Base-by-base conservation (phyloP, 2,113 vertebrate genomes). In the Suncus etruscus region DNA sequence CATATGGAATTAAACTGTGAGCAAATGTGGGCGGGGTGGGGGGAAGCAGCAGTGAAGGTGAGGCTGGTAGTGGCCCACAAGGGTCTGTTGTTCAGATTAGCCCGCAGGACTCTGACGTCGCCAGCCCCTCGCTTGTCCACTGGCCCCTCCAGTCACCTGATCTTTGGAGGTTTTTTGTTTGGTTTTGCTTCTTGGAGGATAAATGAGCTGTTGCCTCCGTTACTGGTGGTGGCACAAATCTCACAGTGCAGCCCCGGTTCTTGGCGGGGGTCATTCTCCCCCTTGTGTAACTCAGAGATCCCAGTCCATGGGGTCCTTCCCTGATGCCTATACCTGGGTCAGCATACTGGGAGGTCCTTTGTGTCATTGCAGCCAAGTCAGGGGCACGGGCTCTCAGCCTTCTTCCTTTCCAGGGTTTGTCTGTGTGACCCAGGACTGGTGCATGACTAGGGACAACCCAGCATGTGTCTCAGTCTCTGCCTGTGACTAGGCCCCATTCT, bases 1-100 rank as follows among this genome's bases (percentile, higher is more conserved):
- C 87, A 66, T 82, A 78, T 2, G 87, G 95, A 94, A 90, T 95
- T 75, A 88, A 97, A 96, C 48, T 87, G 58, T 87, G 92, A 94
- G 95, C 93, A 94, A 94, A 39, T 1, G n/a, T 92, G 86, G 82
- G 69, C 87, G 0, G 70, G 11, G 11, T 78, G 10, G 22, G 77
- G 83, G 91, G 87, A 90, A 78, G 65, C 47, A 96, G 54, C 81
- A 81, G 66, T 47, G 39, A 94, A 89, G 63, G 74, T 68, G 76
- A 89, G 72, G 68, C 50, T 80, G 79, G 74, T 72, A 8, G 25
- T 70, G 79, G 94, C 51, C 74, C 68, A 94, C 93, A 95, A 93
- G 86, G 12, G 69, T 82, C 89, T 92, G 31, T 96, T 96, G 91
- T 95, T 93, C 83, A 88, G 88, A 90, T 87, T 92, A 81, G 88